Evolutionary conservation across 2,888 invertebrate species (phyloP), one percentile per base, ranked within the genome.

Genomic region (Bembecia ichneumoniformis): DNA sequence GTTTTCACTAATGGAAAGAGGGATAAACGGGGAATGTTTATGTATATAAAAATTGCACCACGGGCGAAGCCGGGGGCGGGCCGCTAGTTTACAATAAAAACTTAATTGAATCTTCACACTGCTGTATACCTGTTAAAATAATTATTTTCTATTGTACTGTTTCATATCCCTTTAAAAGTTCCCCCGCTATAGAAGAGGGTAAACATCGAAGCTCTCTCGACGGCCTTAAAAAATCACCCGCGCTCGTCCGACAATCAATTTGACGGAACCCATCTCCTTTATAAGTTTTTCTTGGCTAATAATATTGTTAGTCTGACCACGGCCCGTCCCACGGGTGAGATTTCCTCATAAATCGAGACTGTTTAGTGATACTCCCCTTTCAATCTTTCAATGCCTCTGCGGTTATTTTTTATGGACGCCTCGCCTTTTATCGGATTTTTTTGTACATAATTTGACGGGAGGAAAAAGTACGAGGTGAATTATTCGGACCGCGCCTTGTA

Each of bases 231-330:
- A 44, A 44, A 44, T 44, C 44, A 17, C 44, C 44, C 4, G 44
- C 7, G 11, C 11, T 9, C 15, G 36, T 36, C 48, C 48, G 16
- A 46, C 51, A 48, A 51, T 51, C 51, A 51, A 51, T 51, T 51
- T 28, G 10, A n/a, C 34, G 20, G 43, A 35, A 45, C 50, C 45
- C 49, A 40, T 47, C 43, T 17, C 43, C 49, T 51, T 77, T 78
- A 77, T 82, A 83, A 83, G 79, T 75, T 79, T 77, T 74, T 68
- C 72, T 64, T 63, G 52, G 63, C 73, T 83, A 81, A 87, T 83
- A 81, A 87, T 80, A 77, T 86, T 86, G 86, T 83, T 82, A 86
- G 78, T 79, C 86, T 66, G 66, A 77, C 86, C 84, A 78, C 84
- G 80, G 61, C 40, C 28, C 60, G 63, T 83, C 86, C 82, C 86